Evolutionary conservation across 2,888 invertebrate species (phyloP).

Genomic region (Hydriomena furcata): DNA sequence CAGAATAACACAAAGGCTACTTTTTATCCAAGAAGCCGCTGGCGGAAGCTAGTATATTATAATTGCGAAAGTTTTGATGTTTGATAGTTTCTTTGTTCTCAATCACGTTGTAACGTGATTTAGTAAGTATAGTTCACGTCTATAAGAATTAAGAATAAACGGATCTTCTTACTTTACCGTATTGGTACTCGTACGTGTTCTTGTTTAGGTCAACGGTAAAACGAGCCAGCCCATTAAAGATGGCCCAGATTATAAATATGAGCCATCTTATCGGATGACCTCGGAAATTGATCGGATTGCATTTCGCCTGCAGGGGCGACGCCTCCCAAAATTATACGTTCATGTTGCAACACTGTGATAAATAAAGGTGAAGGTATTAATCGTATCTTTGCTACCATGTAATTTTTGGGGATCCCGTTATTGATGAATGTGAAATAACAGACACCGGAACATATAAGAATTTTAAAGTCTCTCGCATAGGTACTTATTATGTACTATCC

Average conservation of each 20-base stretch:
- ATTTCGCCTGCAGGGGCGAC: slow-evolving; percentile 47
- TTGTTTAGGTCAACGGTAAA: slow-evolving; percentile 51
- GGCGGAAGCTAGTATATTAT: no score
- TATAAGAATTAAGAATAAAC: no score
- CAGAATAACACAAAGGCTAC: no score
- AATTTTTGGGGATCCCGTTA: slow-evolving; percentile 22
- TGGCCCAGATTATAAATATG: slow-evolving; percentile 57
- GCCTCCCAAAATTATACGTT: slow-evolving; percentile 60
- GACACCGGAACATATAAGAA: no score
- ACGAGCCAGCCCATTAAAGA: slow-evolving; percentile 61
- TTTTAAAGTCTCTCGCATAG: no score
- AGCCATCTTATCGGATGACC: slow-evolving; percentile 60
- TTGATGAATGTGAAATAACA: slow-evolving; percentile 11
- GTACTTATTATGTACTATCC: no score
- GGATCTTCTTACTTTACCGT: not conserved
- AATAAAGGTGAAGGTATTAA: slow-evolving; percentile 26
- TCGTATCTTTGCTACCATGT: slow-evolving; percentile 18
- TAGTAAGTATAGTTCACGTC: no score
- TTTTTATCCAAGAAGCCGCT: no score
- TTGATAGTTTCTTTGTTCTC: no score
- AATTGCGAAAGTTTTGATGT: no score
- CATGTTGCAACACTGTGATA: slow-evolving; percentile 27
- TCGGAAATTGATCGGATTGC: slow-evolving; percentile 65
- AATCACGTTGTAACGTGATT: no score
- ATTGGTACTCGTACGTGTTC: not conserved